Base-by-base conservation (phyloP, 2,113 vertebrate genomes). In the Peromyscus californicus region DNA sequence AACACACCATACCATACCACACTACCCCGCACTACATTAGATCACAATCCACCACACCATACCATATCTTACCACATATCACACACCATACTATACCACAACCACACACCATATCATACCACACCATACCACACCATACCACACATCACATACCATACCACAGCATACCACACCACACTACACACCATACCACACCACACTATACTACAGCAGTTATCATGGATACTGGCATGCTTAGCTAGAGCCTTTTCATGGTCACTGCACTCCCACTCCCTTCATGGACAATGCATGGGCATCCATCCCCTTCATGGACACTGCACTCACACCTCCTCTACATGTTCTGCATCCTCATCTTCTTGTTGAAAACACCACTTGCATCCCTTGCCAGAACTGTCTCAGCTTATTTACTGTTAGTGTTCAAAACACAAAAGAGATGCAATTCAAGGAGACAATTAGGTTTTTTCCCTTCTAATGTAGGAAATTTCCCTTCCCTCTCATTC, bases 171-270 rank as follows among this genome's bases (percentile, higher is more conserved):
- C 17, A 31, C 70, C 11, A 0, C 59, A 7, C 39, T 29, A 2
- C 5, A 57, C 26, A 67, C 26, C 6, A 51, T n/a, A 79, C 31
- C 3, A 80, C 15, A 70, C 33, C 5, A 33, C 17, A 31, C 70
- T 15, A 0, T 65, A 7, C 39, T 33, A 2, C 5, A 57, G 19
- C 7, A 17, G 91, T n/a, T 36, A 3, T 57, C 1, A 0, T 2
- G 39, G 9, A 48, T 45, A 4, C 61, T 36, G 10, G 16, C 29
- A 33, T 36, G 82, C 82, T 85, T 31, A 63, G 57, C 26, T 42
- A 63, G 24, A 31, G 57, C n/a, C 57, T 42, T 84, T 84, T 13
- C 1, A 16, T 84, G 7, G 13, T 29, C 57, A 42, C 57, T 61
- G n/a, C 59, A 31, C 17, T 42, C 4, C 3, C 54, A 83, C 8